Conservation (phyloP, 1,140 invertebrate species). For the Contarinia nasturtii region DNA sequence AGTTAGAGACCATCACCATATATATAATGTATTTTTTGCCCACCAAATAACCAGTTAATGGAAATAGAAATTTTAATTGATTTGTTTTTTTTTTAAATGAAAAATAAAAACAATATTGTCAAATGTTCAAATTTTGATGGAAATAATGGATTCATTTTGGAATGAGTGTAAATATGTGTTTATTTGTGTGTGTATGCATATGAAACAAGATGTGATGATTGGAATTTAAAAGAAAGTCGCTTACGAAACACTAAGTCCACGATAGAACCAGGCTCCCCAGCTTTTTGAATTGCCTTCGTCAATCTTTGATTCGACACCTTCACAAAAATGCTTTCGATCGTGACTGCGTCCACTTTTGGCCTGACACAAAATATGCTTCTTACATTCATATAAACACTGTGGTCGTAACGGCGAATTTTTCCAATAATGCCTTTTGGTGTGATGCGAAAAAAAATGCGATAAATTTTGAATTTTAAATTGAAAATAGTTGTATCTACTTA, state of each 20-base stretch:
- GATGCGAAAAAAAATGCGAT: too few relatives aligned
- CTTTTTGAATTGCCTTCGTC: slow-evolving; percentile 46
- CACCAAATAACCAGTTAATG: too few relatives aligned
- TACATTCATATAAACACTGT: slow-evolving; percentile 61
- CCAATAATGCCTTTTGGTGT: slow-evolving; percentile 52
- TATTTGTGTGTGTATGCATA: too few relatives aligned
- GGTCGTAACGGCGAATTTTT: slow-evolving; percentile 68
- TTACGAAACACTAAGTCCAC: slow-evolving; percentile 68
- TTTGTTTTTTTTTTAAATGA: too few relatives aligned
- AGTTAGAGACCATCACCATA: too few relatives aligned
- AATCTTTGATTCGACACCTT: slow-evolving; percentile 57
- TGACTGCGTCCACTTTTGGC: slow-evolving; percentile 68
- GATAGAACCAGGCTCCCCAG: slow-evolving; percentile 71
- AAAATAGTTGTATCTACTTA: slow-evolving; percentile 24
- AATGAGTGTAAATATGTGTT: too few relatives aligned
- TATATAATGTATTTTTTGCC: too few relatives aligned
- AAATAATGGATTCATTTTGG: too few relatives aligned
- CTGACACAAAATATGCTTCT: slow-evolving; percentile 68
- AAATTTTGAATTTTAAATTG: not conserved
- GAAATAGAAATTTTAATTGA: too few relatives aligned
- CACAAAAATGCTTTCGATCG: slow-evolving; percentile 64
- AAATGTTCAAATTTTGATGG: too few relatives aligned
- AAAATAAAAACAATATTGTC: too few relatives aligned
- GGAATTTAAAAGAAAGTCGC: slow-evolving; percentile 12
- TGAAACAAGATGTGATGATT: too few relatives aligned